Evolutionary conservation across 2,113 vertebrate genomes (phyloP), one percentile per base, ranked within the genome.

Genomic region (Aegotheles bennettii): DNA sequence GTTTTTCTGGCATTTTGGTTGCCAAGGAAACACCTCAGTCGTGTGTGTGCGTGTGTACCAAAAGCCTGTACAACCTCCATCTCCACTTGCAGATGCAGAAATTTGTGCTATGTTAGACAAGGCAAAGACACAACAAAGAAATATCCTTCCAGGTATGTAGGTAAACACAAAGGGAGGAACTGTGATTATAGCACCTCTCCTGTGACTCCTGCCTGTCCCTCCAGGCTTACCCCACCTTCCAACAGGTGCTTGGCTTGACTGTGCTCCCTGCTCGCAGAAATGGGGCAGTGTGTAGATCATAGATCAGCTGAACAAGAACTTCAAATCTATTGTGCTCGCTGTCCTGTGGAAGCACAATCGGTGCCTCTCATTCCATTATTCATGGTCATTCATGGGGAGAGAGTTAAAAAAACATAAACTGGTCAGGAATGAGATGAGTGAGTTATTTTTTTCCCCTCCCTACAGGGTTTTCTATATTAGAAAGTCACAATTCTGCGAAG

Each of bases 1-100:
- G 76, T 92, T 96, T 95, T 95, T 48, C 77, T 88, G 80, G 92
- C 95, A 97, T 98, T 95, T 97, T 75, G 13, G 96, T 97, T 97
- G 93, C 97, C 95, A 92, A 86, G 97, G 97, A 97, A 96, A 98
- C 90, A 1, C 65, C 31, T 89, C n/a, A 11, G 3, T 79, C 3
- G 54, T 65, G 71, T 63, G 69, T 36, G 67, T 2, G 29, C 8
- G 12, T 3, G 8, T 50, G 48, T 51, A 70, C 87, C 47, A 4
- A 16, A 31, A 36, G 51, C 63, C 56, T 80, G 14, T 35, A 9
- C 90, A 74, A 4, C 73, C 93, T 79, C 82, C 67, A 31, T 59
- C 93, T 71, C 71, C 29, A 16, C 23, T 9, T 36, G 33, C 56
- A 51, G 74, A 42, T 3, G 7, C 0, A 88, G 91, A 82, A 83